These are phyloP conservation scores for Phyllostomus discolor DNA, from an alignment of 2,113 vertebrate genomes.

Conservation along the genomic window DNA sequence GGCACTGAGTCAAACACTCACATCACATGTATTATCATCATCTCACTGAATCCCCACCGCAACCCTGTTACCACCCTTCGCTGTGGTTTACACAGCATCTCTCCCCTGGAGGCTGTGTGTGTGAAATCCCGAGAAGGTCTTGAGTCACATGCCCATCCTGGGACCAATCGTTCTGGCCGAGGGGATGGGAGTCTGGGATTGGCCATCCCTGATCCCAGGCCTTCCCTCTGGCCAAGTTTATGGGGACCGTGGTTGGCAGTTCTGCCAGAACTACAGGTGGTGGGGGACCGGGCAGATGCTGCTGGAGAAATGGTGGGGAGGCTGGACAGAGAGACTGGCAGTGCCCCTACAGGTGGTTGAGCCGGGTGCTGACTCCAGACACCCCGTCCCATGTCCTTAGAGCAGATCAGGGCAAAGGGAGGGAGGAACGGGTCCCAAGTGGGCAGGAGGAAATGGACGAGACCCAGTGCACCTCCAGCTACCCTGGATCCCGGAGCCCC, in stretches of 20 bases:
- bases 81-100: not conserved
- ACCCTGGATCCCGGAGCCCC: not conserved
- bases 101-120: not conserved
- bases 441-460: not conserved
- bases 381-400: too few species aligned
- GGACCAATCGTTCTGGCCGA: not conserved
- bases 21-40: fast-evolving
- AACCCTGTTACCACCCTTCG: not conserved
- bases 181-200: not conserved
- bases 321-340: not conserved
- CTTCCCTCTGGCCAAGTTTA: not conserved
- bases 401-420: not conserved
- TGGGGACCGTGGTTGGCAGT: not conserved
- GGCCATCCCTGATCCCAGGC: not conserved
- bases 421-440: not conserved
- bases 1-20: not conserved
- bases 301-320: not conserved
- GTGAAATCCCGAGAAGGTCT: not conserved
- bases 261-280: not conserved
- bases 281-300: not conserved
- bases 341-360: not conserved
- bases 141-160: not conserved
- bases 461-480: not conserved
- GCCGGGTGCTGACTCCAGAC: not conserved
- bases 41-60: not conserved